A percentile compares a stretch with the other conserved stretches of the same genome.
phyloP scores from a whole-genome alignment of 1,140 invertebrate genomes.

The Anadara kagoshimensis region DNA sequence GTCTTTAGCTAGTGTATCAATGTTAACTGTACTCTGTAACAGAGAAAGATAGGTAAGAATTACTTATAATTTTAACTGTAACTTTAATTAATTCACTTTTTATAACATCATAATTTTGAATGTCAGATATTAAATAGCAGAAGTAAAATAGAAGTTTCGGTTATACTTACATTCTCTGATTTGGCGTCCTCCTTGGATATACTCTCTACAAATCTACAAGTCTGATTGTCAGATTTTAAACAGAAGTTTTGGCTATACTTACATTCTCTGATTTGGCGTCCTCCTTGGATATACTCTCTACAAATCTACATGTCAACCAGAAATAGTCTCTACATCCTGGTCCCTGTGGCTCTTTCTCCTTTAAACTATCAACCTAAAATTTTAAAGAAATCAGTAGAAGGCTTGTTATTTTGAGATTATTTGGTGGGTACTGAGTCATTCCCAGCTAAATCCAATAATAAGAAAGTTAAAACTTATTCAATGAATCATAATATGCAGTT shows the following conservation, averaged over 20 bases:
- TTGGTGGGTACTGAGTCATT: too few species aligned
- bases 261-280: constrained; percentile 83
- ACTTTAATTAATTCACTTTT: too few species aligned
- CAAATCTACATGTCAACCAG: constrained; percentile 90
- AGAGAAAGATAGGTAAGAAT: background rate
- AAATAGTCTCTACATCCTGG: constrained; percentile 95
- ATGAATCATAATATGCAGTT: too few species aligned
- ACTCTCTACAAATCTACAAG: constrained; percentile 88
- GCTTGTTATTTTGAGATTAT: background rate
- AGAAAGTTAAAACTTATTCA: too few species aligned
- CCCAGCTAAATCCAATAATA: too few species aligned
- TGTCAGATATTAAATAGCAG: too few species aligned
- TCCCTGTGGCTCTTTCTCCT: constrained; percentile 89
- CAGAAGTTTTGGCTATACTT: constrained; percentile 63
- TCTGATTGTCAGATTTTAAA: too few species aligned
- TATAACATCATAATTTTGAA: too few species aligned
- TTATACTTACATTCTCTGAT: constrained; percentile 82
- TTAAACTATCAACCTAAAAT: constrained; percentile 59
- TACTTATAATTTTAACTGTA: background rate
- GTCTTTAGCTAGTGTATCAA: constrained; percentile 85
- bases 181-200: constrained; percentile 74
- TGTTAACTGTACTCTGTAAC: constrained; percentile 77
- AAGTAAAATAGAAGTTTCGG: background rate
- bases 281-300: constrained; percentile 78
- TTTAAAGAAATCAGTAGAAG: background rate